phyloP scores from a whole-genome alignment of 2,797 vertebrate species.

The Sebastes kiyomatsui region DNA sequence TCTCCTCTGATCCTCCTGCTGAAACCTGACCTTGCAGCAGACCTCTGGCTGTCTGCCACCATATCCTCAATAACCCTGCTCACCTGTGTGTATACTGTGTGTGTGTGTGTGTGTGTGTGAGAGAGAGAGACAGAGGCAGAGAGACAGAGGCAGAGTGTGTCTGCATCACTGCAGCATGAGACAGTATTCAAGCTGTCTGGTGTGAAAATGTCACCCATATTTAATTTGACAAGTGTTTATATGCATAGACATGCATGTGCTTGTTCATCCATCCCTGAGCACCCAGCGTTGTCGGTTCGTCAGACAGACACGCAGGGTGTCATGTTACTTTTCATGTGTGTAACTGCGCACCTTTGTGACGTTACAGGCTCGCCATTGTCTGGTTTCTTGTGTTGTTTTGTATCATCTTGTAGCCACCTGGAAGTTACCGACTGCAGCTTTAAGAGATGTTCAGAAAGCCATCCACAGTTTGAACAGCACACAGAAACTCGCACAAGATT shows the following conservation, averaged over 20 bases:
- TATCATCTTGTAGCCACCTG: neutral
- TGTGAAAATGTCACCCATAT: conserved; percentile 37
- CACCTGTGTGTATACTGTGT: conserved; percentile 44
- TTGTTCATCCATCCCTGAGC: conserved; percentile 12
- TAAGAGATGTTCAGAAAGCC: conserved; percentile 4
- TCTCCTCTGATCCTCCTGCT: conserved; percentile 48
- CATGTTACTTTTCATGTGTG: conserved; percentile 56
- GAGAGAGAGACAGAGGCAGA: neutral
- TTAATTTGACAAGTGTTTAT: conserved; percentile 24
- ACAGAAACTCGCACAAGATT: neutral
- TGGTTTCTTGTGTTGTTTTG: conserved; percentile 3
- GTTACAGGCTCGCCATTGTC: conserved; percentile 7
- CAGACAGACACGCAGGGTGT: conserved; percentile 40
- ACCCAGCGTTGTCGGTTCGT: conserved; percentile 1
- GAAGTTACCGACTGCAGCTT: neutral
- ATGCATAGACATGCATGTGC: neutral
- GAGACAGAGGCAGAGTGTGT: neutral
- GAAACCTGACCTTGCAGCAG: conserved; percentile 68
- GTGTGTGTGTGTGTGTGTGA: too few relatives aligned
- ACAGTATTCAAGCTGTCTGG: conserved; percentile 33
- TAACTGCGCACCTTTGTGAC: conserved; percentile 55
- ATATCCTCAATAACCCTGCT: conserved; percentile 60
- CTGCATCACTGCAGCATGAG: conserved; percentile 26
- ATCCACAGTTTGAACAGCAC: conserved; percentile 12
- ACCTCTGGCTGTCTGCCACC: conserved; percentile 68